These are phyloP conservation scores for Tamandua tetradactyla DNA, from an alignment of 2,797 vertebrate species.

Conservation along the genomic window DNA sequence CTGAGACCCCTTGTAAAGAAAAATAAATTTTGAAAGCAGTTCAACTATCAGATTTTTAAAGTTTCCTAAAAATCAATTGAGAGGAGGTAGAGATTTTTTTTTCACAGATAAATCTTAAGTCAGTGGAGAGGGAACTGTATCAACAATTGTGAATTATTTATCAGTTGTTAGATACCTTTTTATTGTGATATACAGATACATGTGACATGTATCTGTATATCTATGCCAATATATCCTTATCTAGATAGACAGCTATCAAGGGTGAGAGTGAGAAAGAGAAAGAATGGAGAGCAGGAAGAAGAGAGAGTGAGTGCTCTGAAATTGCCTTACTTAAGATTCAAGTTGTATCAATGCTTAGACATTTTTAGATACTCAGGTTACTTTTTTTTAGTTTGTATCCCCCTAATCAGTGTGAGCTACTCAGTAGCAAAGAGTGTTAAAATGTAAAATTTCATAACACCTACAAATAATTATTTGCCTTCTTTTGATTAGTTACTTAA, in stretches of 20 bases:
- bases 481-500: background rate
- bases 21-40: background rate
- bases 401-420: background rate
- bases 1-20: background rate
- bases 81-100: background rate
- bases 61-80: background rate
- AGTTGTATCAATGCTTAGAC: background rate
- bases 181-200: background rate
- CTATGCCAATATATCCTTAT: background rate
- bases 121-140: background rate
- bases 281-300: no score
- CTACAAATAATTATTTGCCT: background rate
- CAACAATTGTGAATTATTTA: background rate
- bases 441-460: background rate
- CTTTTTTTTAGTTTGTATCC: no score
- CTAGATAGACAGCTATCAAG: background rate
- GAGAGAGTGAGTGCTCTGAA: background rate
- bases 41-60: background rate
- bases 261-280: background rate
- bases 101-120: background rate
- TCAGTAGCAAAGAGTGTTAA: background rate
- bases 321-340: background rate
- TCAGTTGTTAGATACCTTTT: background rate
- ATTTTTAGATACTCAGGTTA: background rate
- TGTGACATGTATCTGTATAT: background rate